Conservation (phyloP, 2,113 vertebrate genomes). For the Lasiurus cinereus region DNA sequence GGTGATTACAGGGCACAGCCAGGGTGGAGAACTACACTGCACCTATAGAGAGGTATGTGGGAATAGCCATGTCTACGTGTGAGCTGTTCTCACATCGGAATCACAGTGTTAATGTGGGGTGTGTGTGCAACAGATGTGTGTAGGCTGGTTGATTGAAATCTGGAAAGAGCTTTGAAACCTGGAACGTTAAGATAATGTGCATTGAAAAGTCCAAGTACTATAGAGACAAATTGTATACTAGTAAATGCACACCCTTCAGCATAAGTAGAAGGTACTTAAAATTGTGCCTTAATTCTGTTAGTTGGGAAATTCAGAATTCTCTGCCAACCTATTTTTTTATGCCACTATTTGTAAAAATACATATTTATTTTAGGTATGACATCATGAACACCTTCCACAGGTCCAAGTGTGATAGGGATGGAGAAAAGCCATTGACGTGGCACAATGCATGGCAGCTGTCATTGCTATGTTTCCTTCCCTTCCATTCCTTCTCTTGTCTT, state of each 20-base stretch:
- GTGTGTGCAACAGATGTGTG: neutral
- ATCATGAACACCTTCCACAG: neutral
- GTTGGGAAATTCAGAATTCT: conserved; percentile 12
- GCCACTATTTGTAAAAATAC: neutral
- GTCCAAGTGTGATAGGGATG: neutral
- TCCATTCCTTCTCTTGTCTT: neutral
- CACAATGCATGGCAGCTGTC: neutral
- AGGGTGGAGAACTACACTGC: neutral
- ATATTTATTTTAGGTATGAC: neutral
- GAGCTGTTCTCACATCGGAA: neutral
- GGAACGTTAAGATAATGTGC: neutral
- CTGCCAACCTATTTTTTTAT: neutral
- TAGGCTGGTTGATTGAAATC: neutral
- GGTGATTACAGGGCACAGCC: neutral
- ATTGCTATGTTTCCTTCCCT: neutral
- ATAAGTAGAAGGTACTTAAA: neutral
- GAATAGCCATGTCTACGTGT: neutral
- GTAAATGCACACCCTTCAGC: neutral
- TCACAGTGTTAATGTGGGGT: neutral
- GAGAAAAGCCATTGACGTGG: neutral
- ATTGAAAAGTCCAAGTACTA: neutral
- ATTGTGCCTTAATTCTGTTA: neutral
- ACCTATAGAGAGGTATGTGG: neutral
- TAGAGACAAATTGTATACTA: neutral
- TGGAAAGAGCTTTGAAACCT: conserved; percentile 4